These are phyloP conservation scores for Chymomyza costata DNA, from an alignment of 1,140 invertebrate genomes.

Conservation along the genomic window DNA sequence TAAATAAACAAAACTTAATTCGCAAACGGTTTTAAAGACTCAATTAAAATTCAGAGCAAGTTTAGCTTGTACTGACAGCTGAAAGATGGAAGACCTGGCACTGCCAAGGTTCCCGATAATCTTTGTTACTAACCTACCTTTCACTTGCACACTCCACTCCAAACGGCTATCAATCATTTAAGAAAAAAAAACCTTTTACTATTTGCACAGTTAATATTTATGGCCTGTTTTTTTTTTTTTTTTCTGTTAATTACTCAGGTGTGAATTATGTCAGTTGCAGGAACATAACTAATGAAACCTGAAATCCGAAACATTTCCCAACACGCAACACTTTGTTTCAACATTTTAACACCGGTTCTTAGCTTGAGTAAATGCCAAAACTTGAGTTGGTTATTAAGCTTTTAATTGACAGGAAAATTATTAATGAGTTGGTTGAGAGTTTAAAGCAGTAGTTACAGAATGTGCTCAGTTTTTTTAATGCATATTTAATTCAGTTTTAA, in stretches of 20 bases:
- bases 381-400: no score
- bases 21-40: neutral
- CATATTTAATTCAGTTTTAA: no score
- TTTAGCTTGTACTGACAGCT: constrained; percentile 54
- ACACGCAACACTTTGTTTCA: no score
- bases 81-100: constrained; percentile 53
- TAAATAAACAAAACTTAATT: no score
- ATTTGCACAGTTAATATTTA: neutral
- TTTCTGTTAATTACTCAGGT: constrained; percentile 42
- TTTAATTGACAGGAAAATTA: no score
- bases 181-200: neutral
- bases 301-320: no score
- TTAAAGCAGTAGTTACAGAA: no score
- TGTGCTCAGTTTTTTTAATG: no score
- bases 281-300: neutral
- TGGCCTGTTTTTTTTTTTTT: constrained; percentile 14
- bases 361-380: no score
- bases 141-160: constrained; percentile 3
- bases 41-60: neutral
- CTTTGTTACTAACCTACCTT: constrained; percentile 18
- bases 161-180: constrained; percentile 57
- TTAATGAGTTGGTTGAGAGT: no score
- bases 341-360: no score
- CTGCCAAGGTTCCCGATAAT: constrained; percentile 10
- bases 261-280: constrained; percentile 45